phyloP scores from a whole-genome alignment of 1,140 invertebrate species.

The Agrilus planipennis region DNA sequence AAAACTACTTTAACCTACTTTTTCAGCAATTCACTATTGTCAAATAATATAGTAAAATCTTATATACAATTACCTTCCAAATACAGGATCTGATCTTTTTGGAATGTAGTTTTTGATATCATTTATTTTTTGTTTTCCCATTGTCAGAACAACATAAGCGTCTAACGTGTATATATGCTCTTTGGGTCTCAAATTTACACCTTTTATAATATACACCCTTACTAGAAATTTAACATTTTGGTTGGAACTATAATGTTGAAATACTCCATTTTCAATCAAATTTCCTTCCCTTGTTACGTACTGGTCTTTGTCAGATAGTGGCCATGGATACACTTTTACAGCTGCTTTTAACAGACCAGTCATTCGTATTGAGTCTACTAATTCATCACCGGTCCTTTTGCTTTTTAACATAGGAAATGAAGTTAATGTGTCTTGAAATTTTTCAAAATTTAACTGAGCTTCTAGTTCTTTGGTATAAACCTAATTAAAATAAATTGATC shows the following conservation, averaged over 20 bases:
- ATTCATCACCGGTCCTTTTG: constrained; percentile 49
- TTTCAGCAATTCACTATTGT: too few species aligned
- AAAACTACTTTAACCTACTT: too few species aligned
- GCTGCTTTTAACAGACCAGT: constrained; percentile 37
- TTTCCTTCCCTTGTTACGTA: constrained; percentile 37
- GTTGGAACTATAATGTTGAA: constrained; percentile 52
- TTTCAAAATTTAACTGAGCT: constrained; percentile 57
- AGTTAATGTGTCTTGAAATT: constrained; percentile 65
- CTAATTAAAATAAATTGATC: too few species aligned
- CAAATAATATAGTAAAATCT: too few species aligned
- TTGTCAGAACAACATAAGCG: constrained; percentile 58
- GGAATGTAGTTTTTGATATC: constrained; percentile 65
- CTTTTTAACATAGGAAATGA: constrained; percentile 64
- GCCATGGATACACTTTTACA: constrained; percentile 43
- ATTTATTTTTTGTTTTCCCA: constrained; percentile 53
- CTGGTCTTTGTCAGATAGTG: constrained; percentile 36
- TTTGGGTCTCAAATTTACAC: constrained; percentile 54
- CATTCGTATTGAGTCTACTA: constrained; percentile 47
- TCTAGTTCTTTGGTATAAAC: constrained; percentile 69
- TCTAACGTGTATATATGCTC: constrained; percentile 66
- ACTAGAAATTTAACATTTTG: constrained; percentile 57
- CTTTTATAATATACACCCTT: constrained; percentile 65
- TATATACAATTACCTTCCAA: constrained; percentile 71
- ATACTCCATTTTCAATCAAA: constrained; percentile 39
- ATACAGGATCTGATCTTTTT: constrained; percentile 74